Evolutionary conservation across 2,113 vertebrate species (phyloP).

Genomic region (Dunckerocampus dactyliophorus): DNA sequence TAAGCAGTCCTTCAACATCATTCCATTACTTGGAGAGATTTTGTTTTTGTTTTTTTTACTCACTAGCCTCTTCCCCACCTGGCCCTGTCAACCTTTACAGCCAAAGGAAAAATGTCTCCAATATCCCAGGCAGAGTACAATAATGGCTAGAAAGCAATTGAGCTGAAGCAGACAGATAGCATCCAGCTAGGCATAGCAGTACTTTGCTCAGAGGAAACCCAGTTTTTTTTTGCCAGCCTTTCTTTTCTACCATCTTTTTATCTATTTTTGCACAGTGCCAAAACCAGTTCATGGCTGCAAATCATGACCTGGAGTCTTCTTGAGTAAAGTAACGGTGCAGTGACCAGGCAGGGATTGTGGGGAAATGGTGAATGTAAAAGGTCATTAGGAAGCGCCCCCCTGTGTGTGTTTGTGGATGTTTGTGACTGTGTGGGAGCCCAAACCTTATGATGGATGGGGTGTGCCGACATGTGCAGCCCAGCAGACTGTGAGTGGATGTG

Average conservation of each 20-base stretch:
- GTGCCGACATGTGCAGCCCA: constrained; percentile 66
- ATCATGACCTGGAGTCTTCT: constrained; percentile 8
- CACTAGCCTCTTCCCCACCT: constrained; percentile 28
- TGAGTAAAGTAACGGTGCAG: constrained; percentile 18
- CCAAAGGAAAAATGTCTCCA: constrained; percentile 67
- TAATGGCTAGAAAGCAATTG: constrained; percentile 68
- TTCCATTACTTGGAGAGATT: constrained; percentile 13
- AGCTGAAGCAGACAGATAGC: constrained; percentile 66
- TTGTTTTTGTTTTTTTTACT: constrained; percentile 11
- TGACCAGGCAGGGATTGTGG: constrained; percentile 39
- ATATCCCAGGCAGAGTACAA: constrained; percentile 64
- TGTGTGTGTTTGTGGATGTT: constrained; percentile 22
- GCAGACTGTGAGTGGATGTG: constrained; percentile 70
- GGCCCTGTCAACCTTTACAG: constrained; percentile 59
- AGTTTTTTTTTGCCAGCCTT: constrained; percentile 31
- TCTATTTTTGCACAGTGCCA: not conserved
- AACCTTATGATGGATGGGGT: constrained; percentile 67
- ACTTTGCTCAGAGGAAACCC: constrained; percentile 54
- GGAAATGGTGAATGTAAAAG: constrained; percentile 65
- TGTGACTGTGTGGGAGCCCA: constrained; percentile 33
- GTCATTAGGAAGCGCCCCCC: constrained; percentile 55
- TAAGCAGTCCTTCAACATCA: constrained; percentile 19
- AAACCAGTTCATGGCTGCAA: too few species aligned
- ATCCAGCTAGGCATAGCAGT: constrained; percentile 54
- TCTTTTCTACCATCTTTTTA: constrained; percentile 1